phyloP scores from a whole-genome alignment of 2,113 vertebrate genomes.

The Silurus meridionalis region DNA sequence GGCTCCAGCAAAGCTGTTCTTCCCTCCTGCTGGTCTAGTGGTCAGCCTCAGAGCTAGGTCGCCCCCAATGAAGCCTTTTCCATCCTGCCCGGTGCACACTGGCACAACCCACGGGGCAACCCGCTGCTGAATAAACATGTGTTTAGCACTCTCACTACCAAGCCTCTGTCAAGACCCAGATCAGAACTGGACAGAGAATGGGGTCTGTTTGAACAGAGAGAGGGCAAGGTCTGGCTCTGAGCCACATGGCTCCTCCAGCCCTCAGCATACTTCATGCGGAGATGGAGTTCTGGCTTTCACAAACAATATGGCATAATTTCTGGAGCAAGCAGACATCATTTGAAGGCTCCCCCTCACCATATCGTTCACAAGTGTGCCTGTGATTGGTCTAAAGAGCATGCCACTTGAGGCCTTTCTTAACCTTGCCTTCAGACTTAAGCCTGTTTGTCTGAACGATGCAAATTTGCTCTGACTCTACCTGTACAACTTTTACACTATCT shows the following conservation, averaged over 20 bases:
- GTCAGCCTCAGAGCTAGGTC: slow-evolving; percentile 48
- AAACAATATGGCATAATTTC: neutral
- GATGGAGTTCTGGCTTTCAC: neutral
- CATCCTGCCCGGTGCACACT: slow-evolving; percentile 46
- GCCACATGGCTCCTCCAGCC: slow-evolving; percentile 32
- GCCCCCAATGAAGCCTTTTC: slow-evolving; percentile 38
- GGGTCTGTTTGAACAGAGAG: slow-evolving; percentile 29
- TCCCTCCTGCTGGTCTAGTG: slow-evolving; percentile 41
- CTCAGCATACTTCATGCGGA: neutral
- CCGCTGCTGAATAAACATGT: slow-evolving; percentile 49
- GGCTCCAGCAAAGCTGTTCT: slow-evolving; percentile 34
- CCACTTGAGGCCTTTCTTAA: neutral
- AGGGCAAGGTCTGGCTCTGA: slow-evolving; percentile 34
- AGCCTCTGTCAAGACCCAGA: slow-evolving; percentile 16
- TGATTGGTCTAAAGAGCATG: neutral
- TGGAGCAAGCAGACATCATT: too few relatives aligned
- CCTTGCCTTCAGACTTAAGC: neutral
- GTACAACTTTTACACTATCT: neutral
- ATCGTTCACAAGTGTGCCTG: neutral
- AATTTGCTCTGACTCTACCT: neutral
- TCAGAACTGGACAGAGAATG: slow-evolving; percentile 28
- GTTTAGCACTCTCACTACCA: slow-evolving; percentile 28
- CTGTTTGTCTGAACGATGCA: neutral
- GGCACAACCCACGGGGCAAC: slow-evolving; percentile 26
- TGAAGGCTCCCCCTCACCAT: neutral